Evolutionary conservation across 2,888 invertebrate genomes (phyloP).

Genomic region (Agrochola litura): DNA sequence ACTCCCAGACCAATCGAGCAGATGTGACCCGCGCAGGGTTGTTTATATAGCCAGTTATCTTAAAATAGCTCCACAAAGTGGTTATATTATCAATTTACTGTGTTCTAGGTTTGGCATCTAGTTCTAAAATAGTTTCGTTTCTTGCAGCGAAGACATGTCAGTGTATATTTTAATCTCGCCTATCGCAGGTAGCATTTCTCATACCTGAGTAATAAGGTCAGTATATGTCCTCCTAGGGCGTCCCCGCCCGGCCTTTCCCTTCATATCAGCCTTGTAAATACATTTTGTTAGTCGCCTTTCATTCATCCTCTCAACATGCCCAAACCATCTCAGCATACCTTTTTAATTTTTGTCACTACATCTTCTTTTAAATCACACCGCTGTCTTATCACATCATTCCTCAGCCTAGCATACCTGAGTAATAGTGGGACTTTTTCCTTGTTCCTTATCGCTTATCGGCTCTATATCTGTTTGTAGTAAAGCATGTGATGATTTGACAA

Average conservation of each 20-base stretch:
- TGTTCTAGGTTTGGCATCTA: constrained; percentile 1
- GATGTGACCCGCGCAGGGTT: constrained; percentile 39
- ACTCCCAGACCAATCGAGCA: constrained; percentile 31
- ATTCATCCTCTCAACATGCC: no score
- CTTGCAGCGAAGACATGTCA: not conserved
- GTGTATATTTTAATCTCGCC: constrained; percentile 1
- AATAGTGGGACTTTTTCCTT: constrained; percentile 7
- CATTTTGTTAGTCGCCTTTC: no score
- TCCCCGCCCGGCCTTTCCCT: no score
- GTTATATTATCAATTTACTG: not conserved
- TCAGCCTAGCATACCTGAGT: not conserved
- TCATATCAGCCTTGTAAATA: no score
- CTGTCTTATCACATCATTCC: no score
- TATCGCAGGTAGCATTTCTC: constrained; percentile 13
- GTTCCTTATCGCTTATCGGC: constrained; percentile 8
- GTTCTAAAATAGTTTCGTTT: not conserved
- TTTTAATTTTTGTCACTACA: no score
- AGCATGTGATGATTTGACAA: not conserved
- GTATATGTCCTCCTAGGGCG: no score
- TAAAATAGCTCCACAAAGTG: constrained; percentile 3
- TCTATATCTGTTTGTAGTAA: not conserved
- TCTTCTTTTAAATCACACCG: no score
- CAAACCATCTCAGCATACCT: no score
- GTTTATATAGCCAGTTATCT: not conserved
- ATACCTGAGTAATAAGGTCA: not conserved